A percentile compares a stretch with the other conserved stretches of the same genome.
Evolutionary conservation across 2,888 invertebrate species (phyloP).

Genomic region (Cataglyphis altisquamis): DNA sequence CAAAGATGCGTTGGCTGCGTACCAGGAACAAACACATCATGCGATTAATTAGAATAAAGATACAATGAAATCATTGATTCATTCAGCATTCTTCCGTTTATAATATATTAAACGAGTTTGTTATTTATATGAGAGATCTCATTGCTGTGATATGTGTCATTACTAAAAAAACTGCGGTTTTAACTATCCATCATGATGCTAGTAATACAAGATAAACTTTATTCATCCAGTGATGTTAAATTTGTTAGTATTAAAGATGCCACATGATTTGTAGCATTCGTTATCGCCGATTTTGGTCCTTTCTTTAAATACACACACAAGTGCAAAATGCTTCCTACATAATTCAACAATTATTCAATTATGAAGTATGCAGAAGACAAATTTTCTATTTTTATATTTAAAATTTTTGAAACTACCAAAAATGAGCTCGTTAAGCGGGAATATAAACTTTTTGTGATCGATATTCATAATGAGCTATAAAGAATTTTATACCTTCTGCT

Average conservation of each 20-base stretch:
- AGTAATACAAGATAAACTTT: slow-evolving; percentile 1
- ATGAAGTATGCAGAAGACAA: not conserved
- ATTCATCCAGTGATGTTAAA: not conserved
- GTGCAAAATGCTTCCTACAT: not conserved
- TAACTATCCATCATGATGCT: not conserved
- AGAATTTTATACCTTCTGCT: not conserved
- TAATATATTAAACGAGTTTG: slow-evolving; percentile 19
- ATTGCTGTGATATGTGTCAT: slow-evolving; percentile 16
- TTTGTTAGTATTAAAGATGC: not conserved
- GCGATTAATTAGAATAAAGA: slow-evolving; percentile 47
- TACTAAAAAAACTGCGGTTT: slow-evolving; percentile 21
- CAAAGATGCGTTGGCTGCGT: slow-evolving; percentile 19
- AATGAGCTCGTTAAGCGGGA: not conserved
- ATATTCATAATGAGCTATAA: not conserved
- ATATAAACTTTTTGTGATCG: not conserved
- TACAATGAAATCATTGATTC: slow-evolving; percentile 50
- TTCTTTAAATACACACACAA: not conserved
- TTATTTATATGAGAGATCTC: slow-evolving; percentile 10
- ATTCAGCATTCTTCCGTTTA: slow-evolving; percentile 31
- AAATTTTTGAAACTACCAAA: not conserved
- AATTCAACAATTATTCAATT: not conserved
- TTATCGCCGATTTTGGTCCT: not conserved
- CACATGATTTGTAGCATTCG: not conserved
- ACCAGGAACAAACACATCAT: slow-evolving; percentile 34
- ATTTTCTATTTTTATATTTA: not conserved